Percentiles rank a stretch among this genome's conserved stretches.
Evolutionary conservation across 1,140 invertebrate genomes (phyloP).

Genomic region (Globodera rostochiensis): DNA sequence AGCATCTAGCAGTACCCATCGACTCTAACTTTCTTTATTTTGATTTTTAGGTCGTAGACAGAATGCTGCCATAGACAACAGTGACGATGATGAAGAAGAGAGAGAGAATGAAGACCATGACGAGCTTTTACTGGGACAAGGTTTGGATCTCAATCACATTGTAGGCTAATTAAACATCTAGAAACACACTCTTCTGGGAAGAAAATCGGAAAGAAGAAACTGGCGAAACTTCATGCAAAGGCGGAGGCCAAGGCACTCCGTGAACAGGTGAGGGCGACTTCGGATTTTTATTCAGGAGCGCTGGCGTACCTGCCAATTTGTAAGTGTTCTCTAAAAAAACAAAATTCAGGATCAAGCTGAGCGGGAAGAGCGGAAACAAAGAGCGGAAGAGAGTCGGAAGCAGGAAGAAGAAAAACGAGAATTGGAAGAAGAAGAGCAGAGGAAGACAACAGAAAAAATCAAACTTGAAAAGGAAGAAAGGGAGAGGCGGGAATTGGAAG

Average conservation of each 20-base stretch:
- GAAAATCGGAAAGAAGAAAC: conserved; percentile 63
- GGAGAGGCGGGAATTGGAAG: conserved; percentile 56
- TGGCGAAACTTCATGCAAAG: conserved; percentile 62
- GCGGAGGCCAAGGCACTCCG: conserved; percentile 56
- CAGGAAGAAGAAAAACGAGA: conserved; percentile 43
- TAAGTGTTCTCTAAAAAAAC: conserved; percentile 1
- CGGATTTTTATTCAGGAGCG: background rate
- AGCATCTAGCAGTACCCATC: background rate
- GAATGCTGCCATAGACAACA: background rate
- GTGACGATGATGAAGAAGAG: conserved; percentile 24
- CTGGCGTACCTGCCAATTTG: too few relatives aligned
- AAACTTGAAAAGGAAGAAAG: conserved; percentile 55
- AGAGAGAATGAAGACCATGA: conserved; percentile 10
- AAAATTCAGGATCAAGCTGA: conserved; percentile 53
- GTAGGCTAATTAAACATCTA: conserved; percentile 9
- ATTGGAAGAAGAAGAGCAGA: conserved; percentile 53
- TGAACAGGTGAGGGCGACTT: conserved; percentile 48
- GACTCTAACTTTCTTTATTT: conserved; percentile 11
- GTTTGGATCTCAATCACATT: background rate
- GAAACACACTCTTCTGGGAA: conserved; percentile 34
- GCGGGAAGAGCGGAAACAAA: conserved; percentile 36
- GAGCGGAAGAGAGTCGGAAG: conserved; percentile 29
- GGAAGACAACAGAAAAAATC: conserved; percentile 33
- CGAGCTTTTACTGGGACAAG: conserved; percentile 20
- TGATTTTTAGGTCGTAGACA: background rate